Conservation (phyloP, 2,797 vertebrate species). For the Sebastes melanostomus region DNA sequence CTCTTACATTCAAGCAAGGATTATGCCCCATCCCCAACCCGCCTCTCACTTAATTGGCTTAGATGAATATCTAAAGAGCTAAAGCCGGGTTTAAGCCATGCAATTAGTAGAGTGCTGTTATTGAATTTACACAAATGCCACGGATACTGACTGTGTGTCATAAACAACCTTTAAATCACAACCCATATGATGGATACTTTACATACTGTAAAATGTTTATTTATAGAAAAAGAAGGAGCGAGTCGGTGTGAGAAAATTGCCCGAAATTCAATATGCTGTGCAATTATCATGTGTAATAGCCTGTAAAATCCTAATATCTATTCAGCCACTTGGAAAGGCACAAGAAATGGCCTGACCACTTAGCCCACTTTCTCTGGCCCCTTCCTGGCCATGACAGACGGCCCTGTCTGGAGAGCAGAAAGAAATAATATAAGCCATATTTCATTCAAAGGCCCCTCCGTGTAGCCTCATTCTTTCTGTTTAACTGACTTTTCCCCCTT, state of each 20-base stretch:
- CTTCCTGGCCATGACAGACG: slow-evolving; percentile 80
- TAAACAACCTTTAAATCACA: slow-evolving; percentile 71
- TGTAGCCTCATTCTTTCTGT: slow-evolving; percentile 79
- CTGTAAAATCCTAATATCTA: slow-evolving; percentile 88
- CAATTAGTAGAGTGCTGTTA: slow-evolving; percentile 74
- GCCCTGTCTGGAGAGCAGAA: slow-evolving; percentile 77
- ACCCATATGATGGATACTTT: slow-evolving; percentile 48
- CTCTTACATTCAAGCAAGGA: slow-evolving; percentile 65
- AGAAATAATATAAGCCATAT: slow-evolving; percentile 82
- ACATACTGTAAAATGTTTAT: slow-evolving; percentile 74
- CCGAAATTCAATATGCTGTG: slow-evolving; percentile 82
- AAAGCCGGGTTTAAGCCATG: slow-evolving; percentile 70
- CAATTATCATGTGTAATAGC: slow-evolving; percentile 88
- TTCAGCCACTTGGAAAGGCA: slow-evolving; percentile 82
- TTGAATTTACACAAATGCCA: slow-evolving; percentile 71
- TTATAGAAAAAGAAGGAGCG: slow-evolving; percentile 62
- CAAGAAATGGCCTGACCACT: slow-evolving; percentile 82
- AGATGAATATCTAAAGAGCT: slow-evolving; percentile 78
- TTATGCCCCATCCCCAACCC: slow-evolving; percentile 53
- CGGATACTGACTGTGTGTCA: slow-evolving; percentile 51
- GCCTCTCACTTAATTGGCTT: slow-evolving; percentile 74
- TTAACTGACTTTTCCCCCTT: slow-evolving; percentile 64
- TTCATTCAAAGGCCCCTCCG: slow-evolving; percentile 79
- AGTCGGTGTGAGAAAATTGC: slow-evolving; percentile 71
- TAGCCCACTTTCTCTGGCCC: slow-evolving; percentile 82